These are phyloP conservation scores for Triplophysa yarkandensis DNA, from an alignment of 2,797 vertebrate genomes.

Conservation along the genomic window DNA sequence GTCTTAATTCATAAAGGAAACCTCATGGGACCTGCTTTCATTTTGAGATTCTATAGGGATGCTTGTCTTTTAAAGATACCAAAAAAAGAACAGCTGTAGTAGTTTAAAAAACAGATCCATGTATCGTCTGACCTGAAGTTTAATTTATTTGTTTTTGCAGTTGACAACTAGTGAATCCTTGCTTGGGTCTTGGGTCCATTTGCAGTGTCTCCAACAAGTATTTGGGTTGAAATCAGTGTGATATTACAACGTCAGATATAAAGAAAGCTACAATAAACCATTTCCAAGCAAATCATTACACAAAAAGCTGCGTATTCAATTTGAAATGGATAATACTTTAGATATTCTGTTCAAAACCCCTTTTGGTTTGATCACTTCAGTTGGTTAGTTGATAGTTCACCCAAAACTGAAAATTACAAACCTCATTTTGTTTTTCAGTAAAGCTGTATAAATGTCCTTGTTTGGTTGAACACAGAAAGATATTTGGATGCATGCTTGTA, in stretches of 20 bases:
- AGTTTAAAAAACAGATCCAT: conserved; percentile 7
- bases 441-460: too few relatives aligned
- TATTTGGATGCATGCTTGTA: too few relatives aligned
- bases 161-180: too few relatives aligned
- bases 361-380: neutral
- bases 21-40: conserved; percentile 19
- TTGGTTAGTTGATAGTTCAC: too few relatives aligned
- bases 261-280: neutral
- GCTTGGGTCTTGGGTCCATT: neutral
- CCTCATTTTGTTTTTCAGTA: too few relatives aligned
- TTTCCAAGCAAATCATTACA: neutral
- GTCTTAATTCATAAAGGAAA: conserved; percentile 21
- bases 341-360: neutral
- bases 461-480: too few relatives aligned
- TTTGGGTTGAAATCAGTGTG: neutral
- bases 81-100: neutral
- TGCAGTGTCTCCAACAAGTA: neutral
- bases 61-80: conserved; percentile 9
- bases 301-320: neutral
- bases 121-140: neutral
- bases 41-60: conserved; percentile 22
- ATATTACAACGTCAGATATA: neutral
- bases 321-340: neutral
- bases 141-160: conserved; percentile 24
- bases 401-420: too few relatives aligned